Evolutionary conservation across 2,113 vertebrate genomes (phyloP), one percentile per base, ranked within the genome.

Genomic region (Eretmochelys imbricata): DNA sequence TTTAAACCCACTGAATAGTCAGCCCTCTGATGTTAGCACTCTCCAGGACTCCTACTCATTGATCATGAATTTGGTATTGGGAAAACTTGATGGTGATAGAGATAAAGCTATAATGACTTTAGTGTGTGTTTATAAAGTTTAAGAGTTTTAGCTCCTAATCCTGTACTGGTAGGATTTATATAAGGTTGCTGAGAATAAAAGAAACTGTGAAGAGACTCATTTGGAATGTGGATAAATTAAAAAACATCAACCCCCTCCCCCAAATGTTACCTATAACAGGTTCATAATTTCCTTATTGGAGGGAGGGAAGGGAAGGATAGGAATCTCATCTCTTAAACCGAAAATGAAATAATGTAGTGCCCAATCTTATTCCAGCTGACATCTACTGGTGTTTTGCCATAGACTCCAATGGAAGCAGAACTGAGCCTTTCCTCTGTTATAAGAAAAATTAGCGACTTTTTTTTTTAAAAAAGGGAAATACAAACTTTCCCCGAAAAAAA

Each of bases 131-230:
- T 53, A 11, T 81, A 85, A 69, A 88, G 3, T 85, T 88, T 75
- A 42, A 42, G n/a, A 42, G 69, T 42, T 42, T 24, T 19, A 90
- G 11, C 17, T 82, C 49, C n/a, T 53, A 4, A 3, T 42, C 27
- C 5, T 65, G 31, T 17, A 35, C 7, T 65, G 62, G 62, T 65
- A 16, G 31, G 31, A 14, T 46, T 92, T 84, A 89, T 9, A 62
- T 84, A 88, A 88, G 10, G 3, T n/a, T 88, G 25, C 31, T 86
- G 29, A 93, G 92, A 85, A 48, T 85, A 46, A 94, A 88, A 51
- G 24, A 31, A 53, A 57, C 24, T 49, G 38, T 80, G 7, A 29
- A 4, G 29, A 57, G 8, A n/a, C 5, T 1, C 6, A 55, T 42
- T 55, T 82, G 42, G n/a, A 38, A 38, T 17, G 22, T 54, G 25